Percentiles rank a stretch among this genome's conserved stretches.
Conservation (phyloP, 2,113 vertebrate genomes). For the Ophiodon elongatus region DNA sequence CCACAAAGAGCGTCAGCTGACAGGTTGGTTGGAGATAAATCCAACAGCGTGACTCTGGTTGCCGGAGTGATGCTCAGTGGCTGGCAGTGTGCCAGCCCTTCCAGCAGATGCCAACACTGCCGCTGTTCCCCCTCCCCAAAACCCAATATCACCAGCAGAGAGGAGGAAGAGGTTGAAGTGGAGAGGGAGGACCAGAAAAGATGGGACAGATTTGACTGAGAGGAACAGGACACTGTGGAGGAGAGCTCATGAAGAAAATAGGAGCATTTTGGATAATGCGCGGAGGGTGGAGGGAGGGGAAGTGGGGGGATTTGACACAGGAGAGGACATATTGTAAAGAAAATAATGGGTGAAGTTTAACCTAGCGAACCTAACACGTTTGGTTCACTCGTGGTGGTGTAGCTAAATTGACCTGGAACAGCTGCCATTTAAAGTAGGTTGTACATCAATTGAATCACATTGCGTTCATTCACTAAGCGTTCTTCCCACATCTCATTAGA, state of each 20-base stretch:
- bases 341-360: background rate
- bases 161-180: constrained; percentile 25
- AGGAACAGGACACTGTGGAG: constrained; percentile 38
- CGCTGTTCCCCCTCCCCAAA: constrained; percentile 51
- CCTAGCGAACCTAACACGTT: background rate
- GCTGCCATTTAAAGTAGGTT: constrained; percentile 4
- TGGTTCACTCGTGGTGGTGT: background rate
- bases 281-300: background rate
- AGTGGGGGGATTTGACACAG: background rate
- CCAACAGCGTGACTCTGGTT: constrained; percentile 68
- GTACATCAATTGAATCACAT: background rate
- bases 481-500: background rate
- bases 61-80: constrained; percentile 65
- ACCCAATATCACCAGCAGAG: constrained; percentile 59
- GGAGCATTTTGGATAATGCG: constrained; percentile 17
- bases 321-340: background rate
- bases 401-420: background rate
- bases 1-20: constrained; percentile 77
- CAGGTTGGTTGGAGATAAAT: constrained; percentile 76
- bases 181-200: constrained; percentile 17
- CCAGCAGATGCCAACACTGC: constrained; percentile 72
- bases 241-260: background rate
- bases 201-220: constrained; percentile 43
- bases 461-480: background rate
- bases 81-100: constrained; percentile 66